Conservation (phyloP, 1,140 invertebrate species). For the Acyrthosiphon pisum region DNA sequence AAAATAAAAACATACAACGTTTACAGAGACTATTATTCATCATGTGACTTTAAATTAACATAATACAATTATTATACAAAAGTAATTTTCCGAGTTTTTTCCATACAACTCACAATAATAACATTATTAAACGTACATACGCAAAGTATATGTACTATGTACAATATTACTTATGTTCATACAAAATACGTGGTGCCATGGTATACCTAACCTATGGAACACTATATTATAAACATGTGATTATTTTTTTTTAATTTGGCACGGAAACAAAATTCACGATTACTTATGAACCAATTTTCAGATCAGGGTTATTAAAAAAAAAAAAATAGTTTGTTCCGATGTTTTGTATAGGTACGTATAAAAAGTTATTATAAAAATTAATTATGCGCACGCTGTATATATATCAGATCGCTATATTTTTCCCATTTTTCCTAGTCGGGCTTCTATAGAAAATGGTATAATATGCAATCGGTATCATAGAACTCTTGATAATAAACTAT, state of each 20-base stretch:
- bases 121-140: not conserved
- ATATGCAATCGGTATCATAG: not conserved
- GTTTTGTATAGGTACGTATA: not conserved
- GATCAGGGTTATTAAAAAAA: not conserved
- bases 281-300: not conserved
- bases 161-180: not conserved
- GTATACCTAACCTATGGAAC: not conserved
- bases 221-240: not conserved
- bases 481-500: not conserved
- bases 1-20: not conserved
- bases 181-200: not conserved
- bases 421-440: not conserved
- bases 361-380: not conserved
- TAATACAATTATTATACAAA: not conserved
- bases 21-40: not conserved
- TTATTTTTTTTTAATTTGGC: not conserved
- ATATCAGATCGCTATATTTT: not conserved
- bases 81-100: not conserved
- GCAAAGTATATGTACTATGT: not conserved
- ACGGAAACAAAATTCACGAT: not conserved
- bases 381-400: not conserved
- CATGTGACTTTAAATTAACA: not conserved
- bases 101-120: not conserved
- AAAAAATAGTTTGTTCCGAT: not conserved
- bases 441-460: not conserved